Evolutionary conservation across 2,113 vertebrate genomes (phyloP).

Genomic region (Zosterops pallidus): DNA sequence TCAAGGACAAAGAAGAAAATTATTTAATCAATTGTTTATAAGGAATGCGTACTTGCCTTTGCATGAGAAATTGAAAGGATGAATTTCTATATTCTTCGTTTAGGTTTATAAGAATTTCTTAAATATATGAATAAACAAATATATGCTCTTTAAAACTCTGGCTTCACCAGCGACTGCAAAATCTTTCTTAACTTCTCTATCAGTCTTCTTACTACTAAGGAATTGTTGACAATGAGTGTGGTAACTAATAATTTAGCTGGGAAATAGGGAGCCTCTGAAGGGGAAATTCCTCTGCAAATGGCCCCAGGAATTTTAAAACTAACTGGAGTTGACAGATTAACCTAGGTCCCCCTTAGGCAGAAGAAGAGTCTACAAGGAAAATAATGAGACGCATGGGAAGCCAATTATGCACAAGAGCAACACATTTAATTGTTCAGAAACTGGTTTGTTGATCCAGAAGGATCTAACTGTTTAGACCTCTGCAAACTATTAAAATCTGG

Average conservation of each 20-base stretch:
- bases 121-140: not conserved
- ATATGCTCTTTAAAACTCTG: not conserved
- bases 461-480: not conserved
- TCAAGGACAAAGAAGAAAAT: not conserved
- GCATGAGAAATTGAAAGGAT: not conserved
- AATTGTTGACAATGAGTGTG: not conserved
- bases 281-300: slow-evolving; percentile 48
- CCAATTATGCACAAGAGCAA: slow-evolving; percentile 44
- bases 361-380: slow-evolving; percentile 43
- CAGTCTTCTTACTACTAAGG: not conserved
- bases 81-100: not conserved
- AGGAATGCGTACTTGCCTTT: not conserved
- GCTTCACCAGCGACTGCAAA: not conserved
- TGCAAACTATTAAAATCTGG: not conserved
- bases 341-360: slow-evolving; percentile 43
- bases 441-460: slow-evolving; percentile 20
- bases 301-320: slow-evolving; percentile 44
- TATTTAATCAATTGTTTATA: not conserved
- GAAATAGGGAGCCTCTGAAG: not conserved
- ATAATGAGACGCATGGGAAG: slow-evolving; percentile 49
- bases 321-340: slow-evolving; percentile 61
- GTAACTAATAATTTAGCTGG: not conserved
- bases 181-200: not conserved
- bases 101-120: not conserved
- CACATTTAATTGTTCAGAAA: slow-evolving; percentile 36